These are phyloP conservation scores for Cenopis cana DNA, from an alignment of 2,888 invertebrate genomes.

Conservation along the genomic window DNA sequence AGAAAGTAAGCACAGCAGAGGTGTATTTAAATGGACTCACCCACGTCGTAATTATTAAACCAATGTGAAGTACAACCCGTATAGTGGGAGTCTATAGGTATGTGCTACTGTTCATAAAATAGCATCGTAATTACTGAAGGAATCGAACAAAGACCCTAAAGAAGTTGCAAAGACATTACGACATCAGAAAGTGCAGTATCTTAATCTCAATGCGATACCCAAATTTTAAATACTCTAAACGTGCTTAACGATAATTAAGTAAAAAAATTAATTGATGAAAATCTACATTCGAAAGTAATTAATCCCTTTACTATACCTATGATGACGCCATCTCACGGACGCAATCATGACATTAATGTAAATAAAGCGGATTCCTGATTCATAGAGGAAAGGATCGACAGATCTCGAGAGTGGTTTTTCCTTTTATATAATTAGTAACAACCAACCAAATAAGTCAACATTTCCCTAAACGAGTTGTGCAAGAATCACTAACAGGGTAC, in stretches of 20 bases:
- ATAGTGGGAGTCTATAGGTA: conserved; percentile 10
- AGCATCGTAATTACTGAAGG: not conserved
- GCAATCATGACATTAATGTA: conserved; percentile 9
- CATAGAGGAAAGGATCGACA: conserved; percentile 7
- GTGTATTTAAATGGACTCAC: conserved; percentile 24
- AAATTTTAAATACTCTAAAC: conserved; percentile 9
- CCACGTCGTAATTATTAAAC: conserved; percentile 22
- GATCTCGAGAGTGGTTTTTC: conserved; percentile 27
- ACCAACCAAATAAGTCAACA: not conserved
- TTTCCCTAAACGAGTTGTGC: not conserved
- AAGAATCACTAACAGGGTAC: not conserved
- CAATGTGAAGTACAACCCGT: conserved; percentile 11
- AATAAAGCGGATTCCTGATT: conserved; percentile 29
- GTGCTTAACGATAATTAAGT: no score
- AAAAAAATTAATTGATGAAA: no score
- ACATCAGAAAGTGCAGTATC: not conserved
- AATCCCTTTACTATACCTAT: conserved; percentile 3
- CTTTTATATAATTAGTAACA: not conserved
- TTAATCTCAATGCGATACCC: conserved; percentile 10
- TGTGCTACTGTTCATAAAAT: not conserved
- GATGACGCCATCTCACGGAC: conserved; percentile 15
- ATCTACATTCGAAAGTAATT: conserved; percentile 14
- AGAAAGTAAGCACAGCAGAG: conserved; percentile 27
- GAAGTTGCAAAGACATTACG: not conserved
- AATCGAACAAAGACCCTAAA: not conserved